These are phyloP conservation scores for Lordiphosa mommai DNA, from an alignment of 1,140 invertebrate species.

Conservation along the genomic window DNA sequence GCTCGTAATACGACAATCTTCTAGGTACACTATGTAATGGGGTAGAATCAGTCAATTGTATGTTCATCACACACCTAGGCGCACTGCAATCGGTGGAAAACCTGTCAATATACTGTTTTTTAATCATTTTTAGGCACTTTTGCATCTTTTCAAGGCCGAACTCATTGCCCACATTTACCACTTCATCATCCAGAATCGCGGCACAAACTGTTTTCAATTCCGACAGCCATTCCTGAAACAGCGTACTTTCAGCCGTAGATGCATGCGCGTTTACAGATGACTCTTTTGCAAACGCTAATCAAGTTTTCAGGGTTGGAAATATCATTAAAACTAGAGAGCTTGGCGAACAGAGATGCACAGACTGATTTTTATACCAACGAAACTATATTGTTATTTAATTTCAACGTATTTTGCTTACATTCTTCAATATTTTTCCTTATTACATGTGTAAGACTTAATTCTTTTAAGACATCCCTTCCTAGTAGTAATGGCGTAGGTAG, in stretches of 20 bases:
- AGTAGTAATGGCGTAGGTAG: not conserved
- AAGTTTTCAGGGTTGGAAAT: no score
- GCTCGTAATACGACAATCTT: not conserved
- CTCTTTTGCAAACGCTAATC: not conserved
- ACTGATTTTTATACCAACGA: not conserved
- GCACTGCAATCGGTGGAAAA: not conserved
- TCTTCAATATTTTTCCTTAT: not conserved
- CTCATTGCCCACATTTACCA: not conserved
- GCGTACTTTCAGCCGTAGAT: not conserved
- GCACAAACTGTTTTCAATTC: no score
- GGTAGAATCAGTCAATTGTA: not conserved
- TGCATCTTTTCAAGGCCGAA: not conserved
- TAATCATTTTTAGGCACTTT: not conserved
- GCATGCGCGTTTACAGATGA: not conserved
- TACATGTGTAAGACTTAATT: not conserved
- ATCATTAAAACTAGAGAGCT: no score
- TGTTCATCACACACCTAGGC: slow-evolving; percentile 2
- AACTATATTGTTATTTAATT: not conserved
- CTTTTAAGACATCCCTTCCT: not conserved
- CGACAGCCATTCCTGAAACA: not conserved
- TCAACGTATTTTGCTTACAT: not conserved
- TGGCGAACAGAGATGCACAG: not conserved
- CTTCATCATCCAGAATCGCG: no score
- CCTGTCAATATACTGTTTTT: not conserved
- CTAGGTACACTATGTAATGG: not conserved